Conservation (phyloP, 2,888 invertebrate genomes). For the Rhagophthalmus giganteus region DNA sequence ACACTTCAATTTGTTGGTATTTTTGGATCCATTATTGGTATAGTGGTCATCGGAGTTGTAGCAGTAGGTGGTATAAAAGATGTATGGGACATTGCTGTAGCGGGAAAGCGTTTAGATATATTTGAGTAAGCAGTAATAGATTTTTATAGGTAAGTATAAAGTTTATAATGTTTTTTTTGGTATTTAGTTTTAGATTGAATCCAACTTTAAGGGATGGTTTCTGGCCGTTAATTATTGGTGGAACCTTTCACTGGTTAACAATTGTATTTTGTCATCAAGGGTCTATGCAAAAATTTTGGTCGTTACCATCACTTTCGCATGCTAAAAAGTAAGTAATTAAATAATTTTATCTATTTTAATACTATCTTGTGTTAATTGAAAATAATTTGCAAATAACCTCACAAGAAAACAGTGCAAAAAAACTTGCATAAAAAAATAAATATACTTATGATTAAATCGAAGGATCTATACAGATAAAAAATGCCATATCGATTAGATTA, state of each 20-base stretch:
- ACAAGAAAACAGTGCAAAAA: too few relatives aligned
- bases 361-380: too few relatives aligned
- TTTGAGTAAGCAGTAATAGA: too few relatives aligned
- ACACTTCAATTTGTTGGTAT: conserved; percentile 62
- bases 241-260: conserved; percentile 62
- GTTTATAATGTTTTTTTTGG: not conserved
- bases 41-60: conserved; percentile 62
- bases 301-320: conserved; percentile 61
- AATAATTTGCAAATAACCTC: too few relatives aligned
- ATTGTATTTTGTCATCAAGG: conserved; percentile 61
- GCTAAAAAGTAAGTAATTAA: conserved; percentile 55
- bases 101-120: conserved; percentile 60
- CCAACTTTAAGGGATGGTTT: conserved; percentile 64
- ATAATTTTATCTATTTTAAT: not conserved
- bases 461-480: too few relatives aligned
- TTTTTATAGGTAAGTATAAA: conserved; percentile 17
- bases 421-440: too few relatives aligned
- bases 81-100: conserved; percentile 61
- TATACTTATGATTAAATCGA: too few relatives aligned
- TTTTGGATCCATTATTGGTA: conserved; percentile 57
- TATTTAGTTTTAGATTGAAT: conserved; percentile 36
- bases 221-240: conserved; percentile 62
- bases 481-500: too few relatives aligned
- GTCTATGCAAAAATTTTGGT: conserved; percentile 64
- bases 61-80: conserved; percentile 60